These are phyloP conservation scores for Mormyrus hasselquistii DNA, from an alignment of 2,797 vertebrate genomes.

Conservation along the genomic window DNA sequence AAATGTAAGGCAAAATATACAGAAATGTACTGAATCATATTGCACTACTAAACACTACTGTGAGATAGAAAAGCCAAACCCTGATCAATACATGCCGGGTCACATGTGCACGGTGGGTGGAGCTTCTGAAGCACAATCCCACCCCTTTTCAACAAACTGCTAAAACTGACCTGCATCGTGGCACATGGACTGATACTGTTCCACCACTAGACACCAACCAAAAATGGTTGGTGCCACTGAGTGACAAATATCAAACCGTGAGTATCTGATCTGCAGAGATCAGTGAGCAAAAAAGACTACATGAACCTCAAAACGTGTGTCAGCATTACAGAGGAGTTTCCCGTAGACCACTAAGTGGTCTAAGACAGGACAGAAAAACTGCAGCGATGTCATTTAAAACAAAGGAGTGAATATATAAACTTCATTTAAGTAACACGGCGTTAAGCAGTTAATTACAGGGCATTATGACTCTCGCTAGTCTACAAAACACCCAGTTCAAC, in stretches of 20 bases:
- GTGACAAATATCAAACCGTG: background rate
- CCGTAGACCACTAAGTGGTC: background rate
- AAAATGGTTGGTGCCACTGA: background rate
- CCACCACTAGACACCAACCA: background rate
- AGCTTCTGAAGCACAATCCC: background rate
- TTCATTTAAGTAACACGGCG: background rate
- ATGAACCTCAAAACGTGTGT: background rate
- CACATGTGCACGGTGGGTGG: background rate
- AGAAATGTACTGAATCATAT: background rate
- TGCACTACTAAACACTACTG: background rate
- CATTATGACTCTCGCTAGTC: background rate
- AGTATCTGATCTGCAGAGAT: background rate
- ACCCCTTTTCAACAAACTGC: background rate
- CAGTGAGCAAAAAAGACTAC: background rate
- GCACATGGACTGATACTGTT: background rate
- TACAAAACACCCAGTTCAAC: background rate
- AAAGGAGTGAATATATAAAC: background rate
- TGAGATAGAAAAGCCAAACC: background rate
- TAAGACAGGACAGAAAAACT: background rate
- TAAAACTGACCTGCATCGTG: background rate
- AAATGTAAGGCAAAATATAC: background rate
- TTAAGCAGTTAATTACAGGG: conserved; percentile 15
- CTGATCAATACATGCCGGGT: background rate
- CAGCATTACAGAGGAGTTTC: background rate
- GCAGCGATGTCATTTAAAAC: background rate